A percentile compares a stretch with the other conserved stretches of the same genome.
These are phyloP conservation scores for Prionace glauca DNA, from an alignment of 2,797 vertebrate species.

Conservation along the genomic window DNA sequence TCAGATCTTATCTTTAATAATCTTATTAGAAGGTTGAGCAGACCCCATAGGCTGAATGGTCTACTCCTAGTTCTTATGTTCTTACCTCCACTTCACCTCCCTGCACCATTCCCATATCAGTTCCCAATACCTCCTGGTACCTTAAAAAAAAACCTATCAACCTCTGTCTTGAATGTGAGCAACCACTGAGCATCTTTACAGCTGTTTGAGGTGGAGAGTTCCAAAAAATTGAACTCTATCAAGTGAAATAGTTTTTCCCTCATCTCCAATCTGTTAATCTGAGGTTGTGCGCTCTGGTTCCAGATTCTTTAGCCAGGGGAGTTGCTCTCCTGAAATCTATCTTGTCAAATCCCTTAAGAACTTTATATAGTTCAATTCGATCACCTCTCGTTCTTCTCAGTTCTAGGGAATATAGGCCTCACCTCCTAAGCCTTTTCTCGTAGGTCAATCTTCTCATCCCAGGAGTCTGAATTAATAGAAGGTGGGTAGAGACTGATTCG, in stretches of 20 bases:
- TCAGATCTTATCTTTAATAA: not conserved
- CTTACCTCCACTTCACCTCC: not conserved
- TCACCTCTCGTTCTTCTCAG: not conserved
- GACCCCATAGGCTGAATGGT: not conserved
- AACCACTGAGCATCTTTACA: not conserved
- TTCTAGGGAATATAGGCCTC: not conserved
- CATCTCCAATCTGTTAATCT: not conserved
- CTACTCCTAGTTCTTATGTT: not conserved
- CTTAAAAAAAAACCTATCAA: not conserved
- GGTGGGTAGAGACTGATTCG: not conserved
- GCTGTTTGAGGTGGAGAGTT: not conserved
- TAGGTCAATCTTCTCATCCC: no score
- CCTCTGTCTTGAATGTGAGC: no score
- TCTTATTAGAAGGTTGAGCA: not conserved
- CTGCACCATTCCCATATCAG: not conserved
- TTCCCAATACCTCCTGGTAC: not conserved
- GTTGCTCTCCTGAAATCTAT: not conserved
- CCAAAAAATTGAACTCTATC: not conserved
- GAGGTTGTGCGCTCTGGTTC: not conserved
- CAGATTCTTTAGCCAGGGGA: not conserved
- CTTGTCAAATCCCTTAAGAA: not conserved
- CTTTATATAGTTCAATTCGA: not conserved
- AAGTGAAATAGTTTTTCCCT: not conserved
- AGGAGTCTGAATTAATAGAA: not conserved
- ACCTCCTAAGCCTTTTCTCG: no score